Evolutionary conservation across 2,113 vertebrate genomes (phyloP).

Genomic region (Oreochromis tanganicae): DNA sequence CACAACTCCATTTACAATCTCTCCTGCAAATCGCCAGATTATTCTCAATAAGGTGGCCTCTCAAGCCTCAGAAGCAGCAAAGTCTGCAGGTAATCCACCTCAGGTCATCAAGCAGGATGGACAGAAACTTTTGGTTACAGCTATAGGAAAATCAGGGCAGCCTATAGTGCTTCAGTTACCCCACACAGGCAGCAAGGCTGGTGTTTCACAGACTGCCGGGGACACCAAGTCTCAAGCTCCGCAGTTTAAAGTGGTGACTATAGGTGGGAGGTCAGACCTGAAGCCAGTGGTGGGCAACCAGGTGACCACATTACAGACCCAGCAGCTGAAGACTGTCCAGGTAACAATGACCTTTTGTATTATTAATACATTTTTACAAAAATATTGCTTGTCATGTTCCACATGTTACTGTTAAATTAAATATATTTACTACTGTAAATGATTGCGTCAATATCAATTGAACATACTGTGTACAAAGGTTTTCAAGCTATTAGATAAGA

Average conservation of each 20-base stretch:
- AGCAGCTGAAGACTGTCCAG: conserved; percentile 95
- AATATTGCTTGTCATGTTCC: not conserved
- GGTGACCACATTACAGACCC: conserved; percentile 83
- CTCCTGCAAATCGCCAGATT: conserved; percentile 88
- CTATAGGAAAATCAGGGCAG: conserved; percentile 87
- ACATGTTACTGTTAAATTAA: not conserved
- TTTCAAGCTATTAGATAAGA: not conserved
- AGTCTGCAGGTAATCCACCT: conserved; percentile 63
- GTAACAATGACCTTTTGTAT: conserved; percentile 50
- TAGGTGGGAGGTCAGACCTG: conserved; percentile 83
- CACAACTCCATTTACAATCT: conserved; percentile 81
- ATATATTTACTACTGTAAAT: not conserved
- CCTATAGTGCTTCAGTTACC: conserved; percentile 89
- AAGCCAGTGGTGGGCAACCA: conserved; percentile 85
- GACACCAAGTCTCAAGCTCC: conserved; percentile 80
- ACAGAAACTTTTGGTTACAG: conserved; percentile 90
- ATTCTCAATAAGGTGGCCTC: conserved; percentile 89
- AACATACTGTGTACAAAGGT: not conserved
- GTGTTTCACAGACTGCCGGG: conserved; percentile 67
- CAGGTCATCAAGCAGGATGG: conserved; percentile 88
- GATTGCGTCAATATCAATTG: not conserved
- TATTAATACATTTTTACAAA: not conserved
- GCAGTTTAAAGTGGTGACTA: conserved; percentile 92
- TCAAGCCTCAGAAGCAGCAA: conserved; percentile 77
- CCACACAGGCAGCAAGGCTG: conserved; percentile 77